Percentiles rank a stretch among this genome's conserved stretches.
These are phyloP conservation scores for Litocranius walleri DNA, from an alignment of 2,113 vertebrate genomes.

Conservation along the genomic window DNA sequence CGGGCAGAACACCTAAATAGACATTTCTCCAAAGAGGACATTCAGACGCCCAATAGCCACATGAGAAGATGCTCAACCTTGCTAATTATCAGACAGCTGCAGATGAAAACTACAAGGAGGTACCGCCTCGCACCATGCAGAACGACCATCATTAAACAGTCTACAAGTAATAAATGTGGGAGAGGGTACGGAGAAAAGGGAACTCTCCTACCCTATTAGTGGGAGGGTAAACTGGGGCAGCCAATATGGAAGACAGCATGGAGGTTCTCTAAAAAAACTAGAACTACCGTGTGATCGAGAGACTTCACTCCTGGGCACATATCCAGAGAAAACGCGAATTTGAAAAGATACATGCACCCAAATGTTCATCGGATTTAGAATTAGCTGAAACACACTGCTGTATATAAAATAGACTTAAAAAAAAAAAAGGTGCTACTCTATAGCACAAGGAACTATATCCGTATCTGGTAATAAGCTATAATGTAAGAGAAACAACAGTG, in stretches of 20 bases:
- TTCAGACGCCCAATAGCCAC: background rate
- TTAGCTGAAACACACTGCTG: background rate
- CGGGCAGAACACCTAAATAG: background rate
- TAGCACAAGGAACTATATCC: background rate
- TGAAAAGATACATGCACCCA: background rate
- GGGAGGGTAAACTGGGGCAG: background rate
- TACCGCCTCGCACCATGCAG: background rate
- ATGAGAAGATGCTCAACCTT: background rate
- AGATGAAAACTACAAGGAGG: background rate
- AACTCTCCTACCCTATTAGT: background rate
- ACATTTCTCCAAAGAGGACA: background rate
- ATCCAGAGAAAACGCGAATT: background rate
- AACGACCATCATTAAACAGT: background rate
- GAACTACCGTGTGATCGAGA: background rate
- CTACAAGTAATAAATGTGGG: background rate
- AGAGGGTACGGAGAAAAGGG: background rate
- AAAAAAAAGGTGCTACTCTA: background rate
- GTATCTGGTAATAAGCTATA: background rate
- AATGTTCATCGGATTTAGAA: background rate
- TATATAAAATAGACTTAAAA: background rate
- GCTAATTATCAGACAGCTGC: background rate
- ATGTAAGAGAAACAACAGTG: too few species aligned
- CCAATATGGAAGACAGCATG: background rate
- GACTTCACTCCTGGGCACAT: background rate
- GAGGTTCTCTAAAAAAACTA: background rate